Conservation (phyloP, 1,140 invertebrate species). For the Cherax quadricarinatus region DNA sequence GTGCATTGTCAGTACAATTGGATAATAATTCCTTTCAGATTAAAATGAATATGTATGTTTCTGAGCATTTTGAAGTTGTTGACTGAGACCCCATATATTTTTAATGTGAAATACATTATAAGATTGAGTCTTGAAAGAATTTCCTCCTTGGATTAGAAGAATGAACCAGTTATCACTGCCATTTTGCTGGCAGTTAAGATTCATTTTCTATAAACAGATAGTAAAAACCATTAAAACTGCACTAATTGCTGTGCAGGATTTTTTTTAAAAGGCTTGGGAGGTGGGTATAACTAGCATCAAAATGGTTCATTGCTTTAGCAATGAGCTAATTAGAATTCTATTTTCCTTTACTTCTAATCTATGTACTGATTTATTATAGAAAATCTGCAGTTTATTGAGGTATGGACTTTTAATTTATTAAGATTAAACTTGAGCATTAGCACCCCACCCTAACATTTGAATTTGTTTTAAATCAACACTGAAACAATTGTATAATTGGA, state of each 20-base stretch:
- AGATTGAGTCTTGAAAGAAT: neutral
- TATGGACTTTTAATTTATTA: no score
- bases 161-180: conserved; percentile 4
- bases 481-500: no score
- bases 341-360: neutral
- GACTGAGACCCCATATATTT: neutral
- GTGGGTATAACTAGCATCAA: no score
- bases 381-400: no score
- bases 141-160: neutral
- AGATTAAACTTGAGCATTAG: no score
- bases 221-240: neutral
- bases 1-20: conserved; percentile 3
- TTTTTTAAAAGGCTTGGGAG: no score
- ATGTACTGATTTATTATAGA: no score
- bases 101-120: conserved; percentile 7
- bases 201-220: neutral
- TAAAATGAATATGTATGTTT: conserved; percentile 3
- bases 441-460: no score
- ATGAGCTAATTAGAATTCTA: neutral
- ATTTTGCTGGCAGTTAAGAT: neutral
- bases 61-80: neutral
- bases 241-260: neutral
- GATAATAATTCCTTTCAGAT: neutral
- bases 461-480: no score
- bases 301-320: neutral